Base-by-base conservation (phyloP, 1,140 invertebrate species). In the Phymastichus coffea region DNA sequence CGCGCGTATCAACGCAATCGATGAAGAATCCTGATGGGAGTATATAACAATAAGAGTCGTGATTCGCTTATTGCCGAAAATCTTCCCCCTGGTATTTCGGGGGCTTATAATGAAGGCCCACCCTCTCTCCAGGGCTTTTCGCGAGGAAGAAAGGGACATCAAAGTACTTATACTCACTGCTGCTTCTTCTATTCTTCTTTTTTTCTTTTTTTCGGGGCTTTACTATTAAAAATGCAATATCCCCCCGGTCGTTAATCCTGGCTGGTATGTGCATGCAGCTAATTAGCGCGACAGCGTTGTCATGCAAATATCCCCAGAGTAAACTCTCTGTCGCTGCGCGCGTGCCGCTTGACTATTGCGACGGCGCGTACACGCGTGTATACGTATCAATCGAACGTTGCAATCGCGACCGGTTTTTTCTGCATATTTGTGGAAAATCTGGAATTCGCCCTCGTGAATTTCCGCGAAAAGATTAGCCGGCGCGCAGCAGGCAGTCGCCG, bases 221-320 rank as follows among this genome's bases (percentile, higher is more conserved):
- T n/a, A n/a, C n/a, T n/a, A 76, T 74, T 70, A 78, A 76, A 79
- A 79, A 78, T 78, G 70, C 73, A 79, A 79, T 78, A 79, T 77
- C 68, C 69, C n/a, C n/a, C n/a, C n/a, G n/a, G n/a, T 68, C 70
- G 69, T 71, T 75, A 73, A 78, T 76, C 72, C 72, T 55, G 23
- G 61, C 56, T 63, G 71, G 72, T 74, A 76, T 76, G 70, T 69
- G 70, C 70, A 61, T 63, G 28, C 69, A 66, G 70, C 74, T 78
- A 78, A 78, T 78, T 78, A 76, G 71, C 63, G 64, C 64, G 66
- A 67, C 67, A 57, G 44, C 68, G 70, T 76, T 77, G 75, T 76
- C 73, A 76, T 76, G 75, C 74, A 76, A 77, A 76, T 78, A 70
- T 59, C 63, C 67, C 38, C 46, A 44, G 20, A 41, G 25, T 26